These are phyloP conservation scores for Triplophysa tibetana DNA, from an alignment of 2,113 vertebrate genomes.

Conservation along the genomic window DNA sequence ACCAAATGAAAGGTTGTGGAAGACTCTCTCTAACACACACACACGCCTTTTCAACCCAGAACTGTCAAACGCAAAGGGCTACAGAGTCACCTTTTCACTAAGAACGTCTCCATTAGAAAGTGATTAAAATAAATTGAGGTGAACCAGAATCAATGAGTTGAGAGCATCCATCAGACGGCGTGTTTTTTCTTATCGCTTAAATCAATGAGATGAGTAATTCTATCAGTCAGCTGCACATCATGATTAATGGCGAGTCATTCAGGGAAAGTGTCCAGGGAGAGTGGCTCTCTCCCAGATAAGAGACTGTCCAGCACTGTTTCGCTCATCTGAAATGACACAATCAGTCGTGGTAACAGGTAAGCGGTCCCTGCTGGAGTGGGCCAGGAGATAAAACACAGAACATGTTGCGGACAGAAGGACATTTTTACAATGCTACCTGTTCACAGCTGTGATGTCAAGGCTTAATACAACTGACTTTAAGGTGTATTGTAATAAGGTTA, in stretches of 20 bases:
- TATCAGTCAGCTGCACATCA: conserved; percentile 67
- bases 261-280: conserved; percentile 62
- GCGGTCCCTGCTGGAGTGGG: not conserved
- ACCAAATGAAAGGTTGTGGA: conserved; percentile 7
- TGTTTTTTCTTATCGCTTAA: conserved; percentile 63
- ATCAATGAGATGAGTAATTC: conserved; percentile 80
- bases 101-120: conserved; percentile 65
- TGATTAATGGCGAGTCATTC: conserved; percentile 76
- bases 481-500: not conserved
- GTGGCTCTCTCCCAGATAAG: conserved; percentile 65
- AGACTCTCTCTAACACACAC: conserved; percentile 11
- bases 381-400: not conserved
- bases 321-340: not conserved
- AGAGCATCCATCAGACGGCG: conserved; percentile 53
- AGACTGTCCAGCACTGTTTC: conserved; percentile 46
- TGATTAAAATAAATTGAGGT: conserved; percentile 75
- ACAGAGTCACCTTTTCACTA: conserved; percentile 44
- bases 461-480: not conserved
- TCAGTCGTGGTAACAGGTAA: conserved; percentile 23
- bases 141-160: conserved; percentile 73
- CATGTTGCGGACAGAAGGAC: not conserved
- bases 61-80: conserved; percentile 14
- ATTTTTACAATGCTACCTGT: not conserved
- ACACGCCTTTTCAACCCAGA: conserved; percentile 34
- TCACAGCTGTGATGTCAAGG: not conserved